Evolutionary conservation across 2,888 invertebrate species (phyloP).

Genomic region (Teleiodes luculella): DNA sequence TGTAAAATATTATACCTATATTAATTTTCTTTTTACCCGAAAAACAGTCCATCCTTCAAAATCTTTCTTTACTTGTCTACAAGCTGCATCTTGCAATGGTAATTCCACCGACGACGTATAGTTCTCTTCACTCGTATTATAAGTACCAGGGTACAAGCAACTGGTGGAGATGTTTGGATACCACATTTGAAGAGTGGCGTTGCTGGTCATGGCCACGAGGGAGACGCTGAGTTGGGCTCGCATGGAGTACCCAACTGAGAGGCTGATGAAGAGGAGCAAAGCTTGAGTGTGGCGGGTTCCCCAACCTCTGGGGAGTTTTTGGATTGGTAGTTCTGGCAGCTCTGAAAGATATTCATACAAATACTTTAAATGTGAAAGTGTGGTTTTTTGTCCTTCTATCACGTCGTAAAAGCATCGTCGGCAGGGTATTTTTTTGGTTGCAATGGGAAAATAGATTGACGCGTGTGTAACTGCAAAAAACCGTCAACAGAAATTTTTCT

Average conservation of each 20-base stretch:
- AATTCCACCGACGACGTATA: not conserved
- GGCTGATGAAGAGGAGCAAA: constrained; percentile 44
- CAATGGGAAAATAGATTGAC: no score
- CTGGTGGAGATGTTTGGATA: not conserved
- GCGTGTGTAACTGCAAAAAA: no score
- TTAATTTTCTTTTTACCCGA: constrained; percentile 35
- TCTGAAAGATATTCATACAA: no score
- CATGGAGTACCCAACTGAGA: constrained; percentile 41
- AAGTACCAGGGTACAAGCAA: not conserved
- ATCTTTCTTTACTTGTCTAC: constrained; percentile 4
- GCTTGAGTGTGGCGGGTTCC: constrained; percentile 51
- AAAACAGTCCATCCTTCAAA: constrained; percentile 38
- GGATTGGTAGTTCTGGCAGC: not conserved
- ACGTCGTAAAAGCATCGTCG: no score
- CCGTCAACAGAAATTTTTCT: no score
- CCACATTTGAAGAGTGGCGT: not conserved
- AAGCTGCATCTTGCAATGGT: not conserved
- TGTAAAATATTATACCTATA: not conserved
- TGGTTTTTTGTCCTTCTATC: no score
- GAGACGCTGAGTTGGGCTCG: constrained; percentile 49
- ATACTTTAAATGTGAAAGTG: no score
- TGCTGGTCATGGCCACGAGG: constrained; percentile 58
- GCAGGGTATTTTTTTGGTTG: no score
- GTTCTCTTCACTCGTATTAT: not conserved
- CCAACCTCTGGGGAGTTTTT: constrained; percentile 37